Conservation (phyloP, 2,113 vertebrate species). For the Gnathonemus longibarbis region DNA sequence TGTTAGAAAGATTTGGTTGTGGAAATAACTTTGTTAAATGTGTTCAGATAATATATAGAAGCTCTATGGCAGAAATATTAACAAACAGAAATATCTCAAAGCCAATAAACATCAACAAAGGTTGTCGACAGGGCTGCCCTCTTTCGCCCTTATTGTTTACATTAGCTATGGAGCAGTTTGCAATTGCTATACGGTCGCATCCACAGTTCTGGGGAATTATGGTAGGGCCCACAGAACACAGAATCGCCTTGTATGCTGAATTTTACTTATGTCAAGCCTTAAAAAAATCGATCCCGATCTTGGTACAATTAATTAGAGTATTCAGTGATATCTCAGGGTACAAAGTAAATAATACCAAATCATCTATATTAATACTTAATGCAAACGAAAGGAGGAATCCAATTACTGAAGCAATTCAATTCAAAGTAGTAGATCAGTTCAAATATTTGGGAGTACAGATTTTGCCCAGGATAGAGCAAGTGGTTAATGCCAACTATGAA, state of each 20-base stretch:
- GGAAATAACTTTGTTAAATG: neutral
- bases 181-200: neutral
- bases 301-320: neutral
- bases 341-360: constrained; percentile 3
- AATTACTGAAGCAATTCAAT: neutral
- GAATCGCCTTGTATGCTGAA: neutral
- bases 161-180: neutral
- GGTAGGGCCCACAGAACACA: neutral
- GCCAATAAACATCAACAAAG: neutral
- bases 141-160: neutral
- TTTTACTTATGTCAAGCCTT: neutral
- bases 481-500: neutral
- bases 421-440: neutral
- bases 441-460: constrained; percentile 12
- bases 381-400: neutral
- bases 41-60: neutral
- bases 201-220: neutral
- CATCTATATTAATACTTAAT: neutral
- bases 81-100: neutral
- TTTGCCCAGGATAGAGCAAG: neutral
- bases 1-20: neutral
- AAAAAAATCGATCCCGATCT: neutral
- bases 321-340: constrained; percentile 3
- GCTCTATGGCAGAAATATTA: neutral
- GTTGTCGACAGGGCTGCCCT: neutral